These are phyloP conservation scores for Aphyosemion australe DNA, from an alignment of 2,113 vertebrate species.

Conservation along the genomic window DNA sequence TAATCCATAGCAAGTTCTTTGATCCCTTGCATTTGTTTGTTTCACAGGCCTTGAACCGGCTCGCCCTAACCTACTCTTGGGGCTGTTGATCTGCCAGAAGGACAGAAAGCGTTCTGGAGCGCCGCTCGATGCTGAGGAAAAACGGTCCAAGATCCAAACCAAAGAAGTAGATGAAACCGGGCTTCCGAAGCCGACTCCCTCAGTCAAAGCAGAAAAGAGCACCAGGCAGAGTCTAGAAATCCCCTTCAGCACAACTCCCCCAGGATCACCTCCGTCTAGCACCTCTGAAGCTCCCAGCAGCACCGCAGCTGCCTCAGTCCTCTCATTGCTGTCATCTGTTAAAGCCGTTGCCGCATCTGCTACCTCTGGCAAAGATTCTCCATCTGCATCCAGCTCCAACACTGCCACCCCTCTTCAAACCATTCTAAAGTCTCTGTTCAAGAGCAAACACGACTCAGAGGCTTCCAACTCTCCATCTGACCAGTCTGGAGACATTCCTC, in stretches of 20 bases:
- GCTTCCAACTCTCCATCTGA: slow-evolving; percentile 80
- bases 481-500: slow-evolving; percentile 64
- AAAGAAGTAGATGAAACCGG: slow-evolving; percentile 79
- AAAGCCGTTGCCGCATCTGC: slow-evolving; percentile 71
- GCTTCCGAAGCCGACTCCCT: slow-evolving; percentile 66
- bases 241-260: slow-evolving; percentile 82
- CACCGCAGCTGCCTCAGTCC: slow-evolving; percentile 68
- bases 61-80: slow-evolving; percentile 95
- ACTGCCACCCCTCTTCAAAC: slow-evolving; percentile 88
- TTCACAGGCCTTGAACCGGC: slow-evolving; percentile 90
- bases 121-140: slow-evolving; percentile 82
- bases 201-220: slow-evolving; percentile 73
- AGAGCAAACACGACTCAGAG: slow-evolving; percentile 85
- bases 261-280: slow-evolving; percentile 85
- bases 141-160: slow-evolving; percentile 78
- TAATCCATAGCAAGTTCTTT: not conserved
- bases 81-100: slow-evolving; percentile 95
- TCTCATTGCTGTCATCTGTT: slow-evolving; percentile 81
- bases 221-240: slow-evolving; percentile 75
- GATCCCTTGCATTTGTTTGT: not conserved
- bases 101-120: slow-evolving; percentile 83
- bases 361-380: slow-evolving; percentile 49
- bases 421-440: slow-evolving; percentile 93
- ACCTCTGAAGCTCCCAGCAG: slow-evolving; percentile 72
- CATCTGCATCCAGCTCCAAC: slow-evolving; percentile 53